Conservation (phyloP, 2,113 vertebrate species). For the Galbula dea region DNA sequence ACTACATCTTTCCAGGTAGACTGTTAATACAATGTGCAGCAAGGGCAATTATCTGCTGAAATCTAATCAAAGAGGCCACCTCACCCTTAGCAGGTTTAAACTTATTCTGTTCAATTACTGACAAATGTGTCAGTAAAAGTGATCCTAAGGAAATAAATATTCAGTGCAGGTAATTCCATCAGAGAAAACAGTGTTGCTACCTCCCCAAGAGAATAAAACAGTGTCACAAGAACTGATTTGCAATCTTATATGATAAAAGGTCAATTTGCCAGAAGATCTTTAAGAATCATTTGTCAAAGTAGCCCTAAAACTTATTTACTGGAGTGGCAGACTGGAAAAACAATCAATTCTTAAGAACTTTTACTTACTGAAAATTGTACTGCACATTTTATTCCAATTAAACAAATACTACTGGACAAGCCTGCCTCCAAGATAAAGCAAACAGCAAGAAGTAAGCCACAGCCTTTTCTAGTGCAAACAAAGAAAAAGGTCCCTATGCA, state of each 20-base stretch:
- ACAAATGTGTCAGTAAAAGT: neutral
- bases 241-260: neutral
- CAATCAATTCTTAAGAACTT: neutral
- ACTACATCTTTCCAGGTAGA: neutral
- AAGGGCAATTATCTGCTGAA: too few species aligned
- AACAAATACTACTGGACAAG: neutral
- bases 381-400: neutral
- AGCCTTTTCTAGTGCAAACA: neutral
- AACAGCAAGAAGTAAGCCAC: neutral
- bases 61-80: neutral
- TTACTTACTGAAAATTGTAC: neutral
- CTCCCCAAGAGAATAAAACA: neutral
- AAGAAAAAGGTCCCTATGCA: neutral
- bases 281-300: neutral
- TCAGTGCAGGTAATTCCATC: neutral
- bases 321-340: neutral
- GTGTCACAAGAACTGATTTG: neutral
- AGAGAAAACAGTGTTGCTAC: neutral
- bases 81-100: neutral
- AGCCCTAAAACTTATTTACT: neutral
- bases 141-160: neutral
- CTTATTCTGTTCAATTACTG: neutral
- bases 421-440: neutral
- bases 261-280: neutral
- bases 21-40: neutral